phyloP scores from a whole-genome alignment of 2,888 invertebrate genomes.

The Erebia ligea region DNA sequence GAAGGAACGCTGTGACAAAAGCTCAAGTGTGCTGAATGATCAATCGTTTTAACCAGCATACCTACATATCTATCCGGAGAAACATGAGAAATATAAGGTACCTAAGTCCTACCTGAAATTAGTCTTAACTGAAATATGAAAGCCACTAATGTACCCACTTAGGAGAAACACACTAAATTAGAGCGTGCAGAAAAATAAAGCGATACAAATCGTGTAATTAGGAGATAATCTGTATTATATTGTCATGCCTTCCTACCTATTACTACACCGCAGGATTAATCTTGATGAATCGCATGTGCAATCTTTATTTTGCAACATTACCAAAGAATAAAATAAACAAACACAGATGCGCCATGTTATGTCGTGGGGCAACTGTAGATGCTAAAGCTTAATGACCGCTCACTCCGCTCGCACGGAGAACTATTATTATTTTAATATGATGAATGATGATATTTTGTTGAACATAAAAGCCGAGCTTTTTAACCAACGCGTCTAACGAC shows the following conservation, averaged over 20 bases:
- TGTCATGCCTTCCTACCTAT: slow-evolving; percentile 69
- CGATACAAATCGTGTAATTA: slow-evolving; percentile 23
- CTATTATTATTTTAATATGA: no score
- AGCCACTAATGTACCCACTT: neutral
- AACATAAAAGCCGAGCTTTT: no score
- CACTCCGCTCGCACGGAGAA: no score
- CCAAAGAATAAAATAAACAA: slow-evolving; percentile 53
- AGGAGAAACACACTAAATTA: neutral
- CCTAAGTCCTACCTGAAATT: neutral
- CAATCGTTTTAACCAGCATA: no score
- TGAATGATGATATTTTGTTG: no score
- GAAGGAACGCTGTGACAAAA: no score
- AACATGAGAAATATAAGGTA: no score
- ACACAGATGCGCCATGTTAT: slow-evolving; percentile 23
- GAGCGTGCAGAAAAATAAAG: slow-evolving; percentile 19
- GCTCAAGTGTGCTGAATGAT: no score
- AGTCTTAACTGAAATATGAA: neutral
- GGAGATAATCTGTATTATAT: slow-evolving; percentile 58
- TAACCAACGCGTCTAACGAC: no score
- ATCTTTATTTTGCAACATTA: slow-evolving; percentile 71
- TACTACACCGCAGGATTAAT: slow-evolving; percentile 72
- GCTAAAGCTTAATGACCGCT: neutral
- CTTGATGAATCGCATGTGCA: slow-evolving; percentile 66
- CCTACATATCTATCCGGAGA: no score
- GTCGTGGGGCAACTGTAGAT: neutral